Base-by-base conservation (phyloP, 2,797 vertebrate species). In the Gymnodraco acuticeps region DNA sequence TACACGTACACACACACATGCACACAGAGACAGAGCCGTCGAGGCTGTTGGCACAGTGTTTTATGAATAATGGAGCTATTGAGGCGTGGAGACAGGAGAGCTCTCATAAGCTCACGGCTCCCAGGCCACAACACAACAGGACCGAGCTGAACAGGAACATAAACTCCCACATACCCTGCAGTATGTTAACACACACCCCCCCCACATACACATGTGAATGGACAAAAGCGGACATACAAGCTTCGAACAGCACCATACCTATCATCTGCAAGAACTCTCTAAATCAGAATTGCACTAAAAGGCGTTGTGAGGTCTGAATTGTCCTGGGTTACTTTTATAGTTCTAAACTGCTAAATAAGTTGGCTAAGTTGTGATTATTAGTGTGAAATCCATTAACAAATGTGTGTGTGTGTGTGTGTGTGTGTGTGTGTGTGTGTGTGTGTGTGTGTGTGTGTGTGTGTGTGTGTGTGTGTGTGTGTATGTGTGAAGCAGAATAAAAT, bases 61-160 rank as follows among this genome's bases (percentile, higher is more conserved):
- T 83, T 73, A 82, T 88, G 86, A 93, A 93, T 91, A 93, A 93
- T 93, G 75, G 88, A 88, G 66, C 85, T 83, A 85, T 84, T 92
- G 88, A 93, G 73, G 86, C 87, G 10, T 79, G 67, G 74, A 89
- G 78, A 92, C 85, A 89, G 88, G 70, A 84, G 81, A 85, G 83
- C 90, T 88, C 83, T 91, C 85, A 89, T 91, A 78, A 85, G 78
- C 84, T 85, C 71, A 78, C 41, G 45, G 78, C 83, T 87, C 77
- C 68, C 80, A 85, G 85, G 80, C 71, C 83, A 83, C 84, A 87
- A 87, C 82, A 84, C 75, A 86, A 90, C 83, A 85, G 80, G 73
- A 84, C 78, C 59, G 75, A 84, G 79, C 81, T 80, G 61, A 83
- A 73, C 77, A 68, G 70, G 73, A 82, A 82, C 86, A 81, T 75